Conservation (phyloP, 2,888 invertebrate genomes). For the Eilema sororculum region DNA sequence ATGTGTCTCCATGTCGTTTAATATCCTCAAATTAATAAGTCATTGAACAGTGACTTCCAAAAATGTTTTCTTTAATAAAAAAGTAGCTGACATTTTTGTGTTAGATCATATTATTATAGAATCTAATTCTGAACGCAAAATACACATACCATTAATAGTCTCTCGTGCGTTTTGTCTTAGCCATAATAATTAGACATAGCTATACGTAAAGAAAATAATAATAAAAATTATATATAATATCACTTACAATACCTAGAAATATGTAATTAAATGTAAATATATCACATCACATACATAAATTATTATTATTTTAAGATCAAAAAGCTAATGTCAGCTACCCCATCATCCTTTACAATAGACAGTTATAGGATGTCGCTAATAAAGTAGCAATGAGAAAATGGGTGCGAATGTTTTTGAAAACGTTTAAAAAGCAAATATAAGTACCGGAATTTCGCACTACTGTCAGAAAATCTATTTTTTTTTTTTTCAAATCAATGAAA, state of each 20-base stretch:
- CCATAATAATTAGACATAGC: not conserved
- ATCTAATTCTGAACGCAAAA: not conserved
- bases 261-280: not conserved
- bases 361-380: not conserved
- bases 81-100: not conserved
- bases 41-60: not conserved
- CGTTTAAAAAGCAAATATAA: not conserved
- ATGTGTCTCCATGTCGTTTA: not conserved
- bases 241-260: not conserved
- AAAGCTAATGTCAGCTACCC: constrained; percentile 6
- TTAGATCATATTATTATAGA: not conserved
- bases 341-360: not conserved
- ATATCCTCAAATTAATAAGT: not conserved
- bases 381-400: not conserved
- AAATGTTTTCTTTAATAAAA: not conserved
- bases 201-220: not conserved
- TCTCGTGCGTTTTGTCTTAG: not conserved
- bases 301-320: not conserved
- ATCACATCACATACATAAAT: not conserved
- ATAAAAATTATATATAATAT: not conserved
- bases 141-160: not conserved
- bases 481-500: not conserved
- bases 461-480: too few relatives aligned
- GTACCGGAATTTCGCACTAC: not conserved
- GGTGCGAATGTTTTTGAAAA: not conserved